Evolutionary conservation across 2,113 vertebrate species (phyloP).

Genomic region (Myodes glareolus): DNA sequence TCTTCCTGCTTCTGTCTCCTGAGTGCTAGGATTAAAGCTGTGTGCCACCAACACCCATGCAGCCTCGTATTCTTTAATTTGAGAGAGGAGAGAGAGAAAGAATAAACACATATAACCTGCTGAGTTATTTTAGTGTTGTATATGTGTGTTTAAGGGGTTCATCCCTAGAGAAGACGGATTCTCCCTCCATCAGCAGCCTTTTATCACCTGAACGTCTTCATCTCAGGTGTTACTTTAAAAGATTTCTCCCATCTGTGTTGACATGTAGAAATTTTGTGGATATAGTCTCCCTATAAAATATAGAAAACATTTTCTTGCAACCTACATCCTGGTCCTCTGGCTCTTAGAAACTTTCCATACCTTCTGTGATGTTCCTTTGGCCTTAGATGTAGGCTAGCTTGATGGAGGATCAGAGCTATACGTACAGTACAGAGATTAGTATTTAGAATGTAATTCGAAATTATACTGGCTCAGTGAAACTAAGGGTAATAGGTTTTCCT

Average conservation of each 20-base stretch:
- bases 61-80: too few species aligned
- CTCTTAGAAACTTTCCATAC: background rate
- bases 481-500: background rate
- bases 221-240: background rate
- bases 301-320: background rate
- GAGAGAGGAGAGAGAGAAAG: too few species aligned
- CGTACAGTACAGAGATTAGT: background rate
- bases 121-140: background rate
- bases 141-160: background rate
- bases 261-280: background rate
- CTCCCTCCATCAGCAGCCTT: background rate
- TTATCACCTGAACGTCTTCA: background rate
- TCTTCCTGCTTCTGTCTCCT: too few species aligned
- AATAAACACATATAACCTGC: background rate
- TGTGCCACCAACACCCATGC: too few species aligned
- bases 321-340: background rate
- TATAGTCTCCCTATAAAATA: background rate
- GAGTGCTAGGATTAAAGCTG: too few species aligned
- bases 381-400: background rate
- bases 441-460: background rate
- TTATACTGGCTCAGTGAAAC: background rate
- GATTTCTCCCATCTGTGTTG: background rate
- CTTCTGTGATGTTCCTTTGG: background rate
- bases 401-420: background rate
- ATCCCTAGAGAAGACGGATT: background rate